A percentile compares a stretch with the other conserved stretches of the same genome.
Conservation (phyloP, 2,113 vertebrate genomes). For the western clawed frog (Xenopus tropicalis) region DNA sequence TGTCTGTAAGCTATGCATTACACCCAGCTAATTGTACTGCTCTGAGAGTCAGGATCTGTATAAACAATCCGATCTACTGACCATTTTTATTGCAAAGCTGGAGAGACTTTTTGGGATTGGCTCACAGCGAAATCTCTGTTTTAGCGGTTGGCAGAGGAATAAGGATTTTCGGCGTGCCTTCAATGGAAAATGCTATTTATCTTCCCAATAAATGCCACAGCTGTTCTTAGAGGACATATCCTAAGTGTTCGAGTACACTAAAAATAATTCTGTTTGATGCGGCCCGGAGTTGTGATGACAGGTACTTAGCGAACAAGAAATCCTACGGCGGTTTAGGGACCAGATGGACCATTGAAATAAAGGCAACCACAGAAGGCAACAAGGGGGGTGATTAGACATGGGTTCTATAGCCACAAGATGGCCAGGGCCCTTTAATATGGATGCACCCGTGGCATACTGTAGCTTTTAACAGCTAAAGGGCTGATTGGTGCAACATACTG, state of each 20-base stretch:
- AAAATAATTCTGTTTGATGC: slow-evolving; percentile 38
- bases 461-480: too few species aligned
- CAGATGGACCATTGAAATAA: neutral
- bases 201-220: slow-evolving; percentile 39
- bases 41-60: neutral
- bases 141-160: slow-evolving; percentile 25
- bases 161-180: slow-evolving; percentile 28
- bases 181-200: slow-evolving; percentile 40
- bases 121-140: slow-evolving; percentile 11
- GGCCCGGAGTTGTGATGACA: slow-evolving; percentile 10
- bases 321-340: slow-evolving; percentile 5
- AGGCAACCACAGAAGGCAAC: neutral
- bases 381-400: neutral
- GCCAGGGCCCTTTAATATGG: neutral
- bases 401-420: neutral
- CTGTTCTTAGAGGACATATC: slow-evolving; percentile 31
- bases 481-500: too few species aligned
- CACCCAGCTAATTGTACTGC: too few species aligned
- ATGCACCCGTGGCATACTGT: too few species aligned
- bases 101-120: neutral
- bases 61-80: neutral
- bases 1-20: too few species aligned
- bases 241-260: slow-evolving; percentile 25
- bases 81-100: slow-evolving; percentile 25
- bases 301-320: slow-evolving; percentile 17